Base-by-base conservation (phyloP, 2,113 vertebrate species). In the Potamarius usumacintae region DNA sequence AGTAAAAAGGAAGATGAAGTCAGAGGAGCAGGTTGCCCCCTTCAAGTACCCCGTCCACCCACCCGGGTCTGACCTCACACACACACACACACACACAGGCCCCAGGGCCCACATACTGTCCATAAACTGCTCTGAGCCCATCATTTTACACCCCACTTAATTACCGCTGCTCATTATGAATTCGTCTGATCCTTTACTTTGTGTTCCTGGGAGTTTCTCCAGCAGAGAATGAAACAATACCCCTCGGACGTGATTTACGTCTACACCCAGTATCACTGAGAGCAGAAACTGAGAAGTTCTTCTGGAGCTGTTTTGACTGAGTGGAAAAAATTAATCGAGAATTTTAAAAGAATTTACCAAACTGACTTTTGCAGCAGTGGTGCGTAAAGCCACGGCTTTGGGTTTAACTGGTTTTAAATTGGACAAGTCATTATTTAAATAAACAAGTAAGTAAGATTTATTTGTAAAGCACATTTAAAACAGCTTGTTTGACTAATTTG, bases 141-240 rank as follows among this genome's bases (percentile, higher is more conserved):
- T 4, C 52, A 34, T 60, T 85, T 72, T 42, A 18, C 69, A 77
- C n/a, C 71, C 48, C 84, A 82, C 71, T 48, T 84, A 87, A 89
- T 89, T 80, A 81, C 55, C 34, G 5, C 14, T 60, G 76, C 69
- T 69, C 58, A 42, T 12, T 77, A 69, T 11, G 84, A 71, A 27
- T 84, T 76, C 84, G 88, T 87, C 65, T 18, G 72, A 88, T 87
- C 85, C 87, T 88, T 79, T 84, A 80, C 34, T 89, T 88, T 30
- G 14, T 62, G 74, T 90, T 83, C 81, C 69, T 53, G 55, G 15
- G 22, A 57, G 58, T 52, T 83, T 8, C 55, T 82, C 53, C 34
- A 27, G 52, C n/a, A n/a, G 3, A 50, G 48, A 63, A 58, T 57
- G 12, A 81, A 67, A 55, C 30, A 0, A 69, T 83, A 52, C 8